These are phyloP conservation scores for Terrapene triunguis DNA, from an alignment of 2,113 vertebrate genomes.

Conservation along the genomic window DNA sequence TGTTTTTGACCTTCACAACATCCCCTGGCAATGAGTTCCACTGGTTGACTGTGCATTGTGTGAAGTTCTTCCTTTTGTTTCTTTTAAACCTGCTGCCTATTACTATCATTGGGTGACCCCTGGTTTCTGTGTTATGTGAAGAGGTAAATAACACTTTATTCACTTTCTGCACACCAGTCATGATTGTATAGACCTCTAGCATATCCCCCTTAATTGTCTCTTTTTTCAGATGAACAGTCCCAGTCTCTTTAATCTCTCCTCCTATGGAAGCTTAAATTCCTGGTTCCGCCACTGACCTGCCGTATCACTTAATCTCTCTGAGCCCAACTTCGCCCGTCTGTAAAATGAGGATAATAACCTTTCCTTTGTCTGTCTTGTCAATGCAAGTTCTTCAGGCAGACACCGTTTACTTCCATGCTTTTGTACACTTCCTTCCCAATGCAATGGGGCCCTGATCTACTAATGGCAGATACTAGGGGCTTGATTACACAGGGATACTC, in stretches of 20 bases:
- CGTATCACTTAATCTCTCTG: neutral
- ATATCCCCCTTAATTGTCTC: neutral
- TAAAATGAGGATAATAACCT: neutral
- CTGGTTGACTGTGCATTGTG: neutral
- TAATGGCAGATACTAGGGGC: neutral
- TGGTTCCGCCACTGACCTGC: neutral
- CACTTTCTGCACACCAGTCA: neutral
- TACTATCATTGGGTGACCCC: neutral
- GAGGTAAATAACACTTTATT: neutral
- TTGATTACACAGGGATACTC: neutral
- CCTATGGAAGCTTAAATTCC: neutral
- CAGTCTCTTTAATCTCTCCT: neutral
- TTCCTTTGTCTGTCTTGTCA: neutral
- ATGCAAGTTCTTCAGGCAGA: neutral
- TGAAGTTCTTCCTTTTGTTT: neutral
- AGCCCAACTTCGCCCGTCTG: neutral
- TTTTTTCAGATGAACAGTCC: neutral
- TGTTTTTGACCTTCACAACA: neutral
- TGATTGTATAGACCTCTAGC: too few relatives aligned
- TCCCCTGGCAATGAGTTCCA: neutral
- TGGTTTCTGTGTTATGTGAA: neutral
- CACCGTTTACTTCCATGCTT: neutral
- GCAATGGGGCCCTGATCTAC: neutral
- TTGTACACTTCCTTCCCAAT: neutral
- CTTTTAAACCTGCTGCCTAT: neutral